Percentiles rank a stretch among this genome's conserved stretches.
phyloP scores from a whole-genome alignment of 2,113 vertebrate species.

The Thamnophis sirtalis region DNA sequence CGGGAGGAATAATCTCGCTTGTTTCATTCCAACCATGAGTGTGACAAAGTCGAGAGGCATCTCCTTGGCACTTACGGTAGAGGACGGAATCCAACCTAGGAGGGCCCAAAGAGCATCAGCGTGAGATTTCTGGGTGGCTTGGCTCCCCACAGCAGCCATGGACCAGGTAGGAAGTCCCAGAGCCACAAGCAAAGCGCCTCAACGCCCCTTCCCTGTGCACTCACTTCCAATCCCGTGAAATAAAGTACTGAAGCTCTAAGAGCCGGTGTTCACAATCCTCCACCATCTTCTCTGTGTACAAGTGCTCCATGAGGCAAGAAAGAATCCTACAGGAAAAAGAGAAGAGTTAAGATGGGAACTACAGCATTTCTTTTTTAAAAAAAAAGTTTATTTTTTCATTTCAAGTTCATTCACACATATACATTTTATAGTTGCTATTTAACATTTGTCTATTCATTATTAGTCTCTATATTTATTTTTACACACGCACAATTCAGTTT shows the following conservation, averaged over 20 bases:
- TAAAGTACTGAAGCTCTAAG: conserved; percentile 96
- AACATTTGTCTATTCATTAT: too few species aligned
- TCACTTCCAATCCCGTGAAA: conserved; percentile 97
- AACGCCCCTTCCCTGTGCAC: conserved; percentile 31
- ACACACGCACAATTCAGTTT: too few species aligned
- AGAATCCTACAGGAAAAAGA: conserved; percentile 79
- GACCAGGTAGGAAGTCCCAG: neutral
- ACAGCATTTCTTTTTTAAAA: too few species aligned
- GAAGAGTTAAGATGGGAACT: neutral
- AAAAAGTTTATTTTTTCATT: too few species aligned
- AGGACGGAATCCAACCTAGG: conserved; percentile 87
- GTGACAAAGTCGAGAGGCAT: conserved; percentile 91
- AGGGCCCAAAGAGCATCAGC: neutral
- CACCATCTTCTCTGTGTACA: conserved; percentile 98
- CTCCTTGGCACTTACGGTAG: conserved; percentile 93
- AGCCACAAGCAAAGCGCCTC: neutral
- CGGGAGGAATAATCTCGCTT: conserved; percentile 88
- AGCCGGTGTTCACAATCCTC: conserved; percentile 91
- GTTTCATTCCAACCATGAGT: conserved; percentile 95
- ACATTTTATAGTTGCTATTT: too few species aligned
- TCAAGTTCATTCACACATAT: too few species aligned
- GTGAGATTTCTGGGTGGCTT: neutral
- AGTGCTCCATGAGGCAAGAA: conserved; percentile 94
- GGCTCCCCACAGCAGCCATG: neutral
- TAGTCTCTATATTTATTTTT: too few species aligned